Evolutionary conservation across 2,888 invertebrate genomes (phyloP).

Genomic region (Alitta virens): DNA sequence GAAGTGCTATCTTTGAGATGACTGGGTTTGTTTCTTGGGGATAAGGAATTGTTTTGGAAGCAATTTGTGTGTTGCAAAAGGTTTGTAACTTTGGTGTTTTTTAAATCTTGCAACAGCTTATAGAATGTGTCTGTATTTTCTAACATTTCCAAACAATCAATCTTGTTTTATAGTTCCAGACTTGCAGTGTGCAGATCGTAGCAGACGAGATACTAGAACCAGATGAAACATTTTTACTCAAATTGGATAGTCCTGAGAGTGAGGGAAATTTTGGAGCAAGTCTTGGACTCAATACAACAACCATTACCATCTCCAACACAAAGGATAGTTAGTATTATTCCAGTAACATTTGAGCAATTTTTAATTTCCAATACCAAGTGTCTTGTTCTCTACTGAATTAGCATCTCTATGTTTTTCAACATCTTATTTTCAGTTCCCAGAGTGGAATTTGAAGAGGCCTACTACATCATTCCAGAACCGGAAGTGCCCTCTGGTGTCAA

Average conservation of each 20-base stretch:
- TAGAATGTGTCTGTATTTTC: too few species aligned
- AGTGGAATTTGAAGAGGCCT: constrained; percentile 42
- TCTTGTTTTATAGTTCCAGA: constrained; percentile 36
- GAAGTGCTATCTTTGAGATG: too few species aligned
- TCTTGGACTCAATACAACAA: constrained; percentile 43
- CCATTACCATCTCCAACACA: constrained; percentile 49
- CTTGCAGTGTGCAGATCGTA: constrained; percentile 50
- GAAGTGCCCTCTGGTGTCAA: constrained; percentile 35
- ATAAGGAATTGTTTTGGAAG: too few species aligned
- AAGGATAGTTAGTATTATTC: constrained; percentile 49
- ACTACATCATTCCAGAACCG: constrained; percentile 50
- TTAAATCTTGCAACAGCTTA: too few species aligned
- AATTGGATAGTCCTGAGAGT: constrained; percentile 41
- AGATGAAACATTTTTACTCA: constrained; percentile 49
- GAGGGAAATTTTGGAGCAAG: constrained; percentile 31
- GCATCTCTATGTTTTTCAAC: too few species aligned
- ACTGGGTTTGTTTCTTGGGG: too few species aligned
- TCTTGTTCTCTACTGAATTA: too few species aligned
- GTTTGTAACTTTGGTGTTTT: too few species aligned
- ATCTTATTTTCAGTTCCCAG: constrained; percentile 37
- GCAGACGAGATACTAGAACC: constrained; percentile 53
- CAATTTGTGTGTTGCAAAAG: too few species aligned
- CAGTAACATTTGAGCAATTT: too few species aligned
- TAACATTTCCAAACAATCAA: too few species aligned
- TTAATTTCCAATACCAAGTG: too few species aligned